phyloP scores from a whole-genome alignment of 2,797 vertebrate species.

The Crax fasciolata region DNA sequence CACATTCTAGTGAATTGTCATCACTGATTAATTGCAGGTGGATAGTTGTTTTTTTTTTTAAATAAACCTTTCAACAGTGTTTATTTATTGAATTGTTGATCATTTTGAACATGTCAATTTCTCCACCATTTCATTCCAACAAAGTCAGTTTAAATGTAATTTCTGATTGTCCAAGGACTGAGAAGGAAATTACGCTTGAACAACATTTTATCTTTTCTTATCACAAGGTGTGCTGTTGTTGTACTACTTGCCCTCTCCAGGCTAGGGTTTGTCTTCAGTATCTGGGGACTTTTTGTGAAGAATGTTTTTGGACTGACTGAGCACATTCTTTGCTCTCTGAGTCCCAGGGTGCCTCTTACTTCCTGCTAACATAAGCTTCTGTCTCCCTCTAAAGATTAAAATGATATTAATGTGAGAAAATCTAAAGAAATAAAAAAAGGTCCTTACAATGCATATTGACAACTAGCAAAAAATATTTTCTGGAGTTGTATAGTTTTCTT shows the following conservation, averaged over 20 bases:
- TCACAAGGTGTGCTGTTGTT: not conserved
- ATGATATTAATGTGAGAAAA: not conserved
- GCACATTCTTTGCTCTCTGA: not conserved
- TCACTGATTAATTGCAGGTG: fast-evolving
- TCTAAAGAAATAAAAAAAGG: not conserved
- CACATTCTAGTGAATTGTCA: not conserved
- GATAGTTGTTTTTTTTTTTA: not conserved
- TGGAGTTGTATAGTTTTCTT: not conserved
- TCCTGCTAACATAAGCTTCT: not conserved
- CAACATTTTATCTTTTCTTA: not conserved
- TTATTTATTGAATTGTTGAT: conserved; percentile 17
- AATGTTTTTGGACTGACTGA: not conserved
- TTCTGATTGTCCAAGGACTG: not conserved
- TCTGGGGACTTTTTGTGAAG: not conserved
- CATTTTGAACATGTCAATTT: conserved; percentile 19
- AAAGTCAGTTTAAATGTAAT: conserved; percentile 10
- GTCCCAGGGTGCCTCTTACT: not conserved
- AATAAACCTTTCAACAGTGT: not conserved
- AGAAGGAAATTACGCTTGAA: not conserved
- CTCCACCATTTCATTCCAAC: not conserved
- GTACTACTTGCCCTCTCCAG: not conserved
- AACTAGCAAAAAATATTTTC: not conserved
- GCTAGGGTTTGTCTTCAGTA: not conserved
- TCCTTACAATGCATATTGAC: not conserved
- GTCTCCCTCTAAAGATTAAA: not conserved